phyloP scores from a whole-genome alignment of 2,797 vertebrate genomes.

The Onychomys arenicola region DNA sequence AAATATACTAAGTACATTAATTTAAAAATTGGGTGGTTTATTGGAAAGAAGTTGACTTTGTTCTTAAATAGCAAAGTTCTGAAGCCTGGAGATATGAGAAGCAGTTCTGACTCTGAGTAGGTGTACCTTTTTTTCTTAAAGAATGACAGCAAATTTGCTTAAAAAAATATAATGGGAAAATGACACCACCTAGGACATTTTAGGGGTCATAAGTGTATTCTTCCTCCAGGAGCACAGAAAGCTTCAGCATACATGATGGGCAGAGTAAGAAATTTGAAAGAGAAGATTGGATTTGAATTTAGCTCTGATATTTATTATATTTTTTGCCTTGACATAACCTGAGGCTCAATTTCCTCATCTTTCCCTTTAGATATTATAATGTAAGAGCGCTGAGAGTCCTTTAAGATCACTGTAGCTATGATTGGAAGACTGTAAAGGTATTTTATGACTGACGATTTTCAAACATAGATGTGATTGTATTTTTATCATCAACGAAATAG shows the following conservation, averaged over 20 bases:
- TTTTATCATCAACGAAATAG: not conserved
- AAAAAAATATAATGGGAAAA: not conserved
- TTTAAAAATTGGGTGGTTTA: not conserved
- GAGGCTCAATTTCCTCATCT: conserved; percentile 10
- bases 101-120: not conserved
- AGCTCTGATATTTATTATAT: not conserved
- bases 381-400: not conserved
- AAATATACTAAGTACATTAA: not conserved
- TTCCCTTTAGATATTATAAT: not conserved
- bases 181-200: not conserved
- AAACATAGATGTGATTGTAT: not conserved
- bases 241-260: not conserved
- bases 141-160: not conserved
- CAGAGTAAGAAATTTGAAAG: conserved; percentile 41
- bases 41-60: not conserved
- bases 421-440: not conserved
- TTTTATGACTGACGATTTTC: not conserved
- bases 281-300: not conserved
- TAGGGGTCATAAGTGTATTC: not conserved
- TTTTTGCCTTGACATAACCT: conserved; percentile 45
- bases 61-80: not conserved
- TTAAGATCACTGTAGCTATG: not conserved
- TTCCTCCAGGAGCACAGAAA: not conserved
- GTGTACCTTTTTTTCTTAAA: not conserved
- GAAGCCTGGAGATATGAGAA: not conserved